Evolutionary conservation across 2,888 invertebrate genomes (phyloP).

Genomic region (Diogma glabrata): DNA sequence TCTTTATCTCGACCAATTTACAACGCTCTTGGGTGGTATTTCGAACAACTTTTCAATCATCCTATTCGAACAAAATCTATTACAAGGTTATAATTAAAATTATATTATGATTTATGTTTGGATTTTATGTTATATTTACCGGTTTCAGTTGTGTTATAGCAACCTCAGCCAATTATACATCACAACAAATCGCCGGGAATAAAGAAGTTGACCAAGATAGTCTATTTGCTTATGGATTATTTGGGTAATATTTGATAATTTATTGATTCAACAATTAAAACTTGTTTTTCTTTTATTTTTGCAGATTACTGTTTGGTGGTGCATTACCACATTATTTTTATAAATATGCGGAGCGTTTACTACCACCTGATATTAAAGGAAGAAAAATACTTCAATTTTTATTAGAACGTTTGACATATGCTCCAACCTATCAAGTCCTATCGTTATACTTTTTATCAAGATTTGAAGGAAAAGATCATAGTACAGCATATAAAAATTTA

Average conservation of each 20-base stretch:
- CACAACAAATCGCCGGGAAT: slow-evolving; percentile 57
- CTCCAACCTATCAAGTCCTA: slow-evolving; percentile 59
- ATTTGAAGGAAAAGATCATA: slow-evolving; percentile 64
- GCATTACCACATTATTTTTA: slow-evolving; percentile 71
- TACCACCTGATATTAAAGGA: slow-evolving; percentile 46
- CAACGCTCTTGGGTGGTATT: slow-evolving; percentile 55
- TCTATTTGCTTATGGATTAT: slow-evolving; percentile 59
- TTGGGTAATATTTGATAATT: slow-evolving; percentile 49
- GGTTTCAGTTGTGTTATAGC: slow-evolving; percentile 56
- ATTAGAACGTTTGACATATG: slow-evolving; percentile 59
- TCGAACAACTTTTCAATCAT: slow-evolving; percentile 61
- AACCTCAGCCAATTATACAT: slow-evolving; percentile 57
- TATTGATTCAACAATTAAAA: background rate
- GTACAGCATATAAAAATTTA: slow-evolving; percentile 49
- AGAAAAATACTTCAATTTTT: slow-evolving; percentile 47
- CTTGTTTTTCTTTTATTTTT: slow-evolving; percentile 4
- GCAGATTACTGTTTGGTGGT: slow-evolving; percentile 66
- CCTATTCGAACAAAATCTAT: slow-evolving; percentile 69
- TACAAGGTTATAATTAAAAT: slow-evolving; percentile 49
- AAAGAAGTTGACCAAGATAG: slow-evolving; percentile 52
- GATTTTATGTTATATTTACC: slow-evolving; percentile 9
- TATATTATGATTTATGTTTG: background rate
- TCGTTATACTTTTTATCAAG: slow-evolving; percentile 61
- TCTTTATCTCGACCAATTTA: slow-evolving; percentile 50
- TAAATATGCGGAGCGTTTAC: slow-evolving; percentile 45